These are phyloP conservation scores for Amblyornis subalaris DNA, from an alignment of 2,113 vertebrate species.

Conservation along the genomic window DNA sequence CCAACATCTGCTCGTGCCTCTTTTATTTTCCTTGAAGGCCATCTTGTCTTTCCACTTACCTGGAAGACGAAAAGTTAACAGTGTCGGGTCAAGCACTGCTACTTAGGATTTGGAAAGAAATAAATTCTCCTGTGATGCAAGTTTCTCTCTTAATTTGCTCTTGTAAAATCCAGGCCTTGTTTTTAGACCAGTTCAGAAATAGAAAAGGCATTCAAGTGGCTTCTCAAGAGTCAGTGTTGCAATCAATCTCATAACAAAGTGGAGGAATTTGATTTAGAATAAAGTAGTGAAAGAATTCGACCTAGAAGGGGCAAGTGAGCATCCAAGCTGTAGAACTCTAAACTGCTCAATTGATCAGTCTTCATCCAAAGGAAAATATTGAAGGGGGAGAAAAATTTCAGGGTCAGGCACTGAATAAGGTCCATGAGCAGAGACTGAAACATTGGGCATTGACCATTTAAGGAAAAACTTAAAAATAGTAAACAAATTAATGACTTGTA, in stretches of 20 bases:
- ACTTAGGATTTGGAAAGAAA: neutral
- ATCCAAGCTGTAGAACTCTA: neutral
- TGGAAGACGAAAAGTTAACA: neutral
- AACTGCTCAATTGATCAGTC: neutral
- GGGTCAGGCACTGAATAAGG: neutral
- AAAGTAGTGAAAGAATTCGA: neutral
- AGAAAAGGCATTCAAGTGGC: neutral
- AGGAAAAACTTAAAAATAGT: neutral
- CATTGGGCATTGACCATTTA: neutral
- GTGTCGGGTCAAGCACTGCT: neutral
- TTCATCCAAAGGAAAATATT: neutral
- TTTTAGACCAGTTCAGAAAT: neutral
- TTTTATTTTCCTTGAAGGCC: neutral
- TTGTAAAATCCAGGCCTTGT: neutral
- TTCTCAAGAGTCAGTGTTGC: neutral
- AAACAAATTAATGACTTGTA: neutral
- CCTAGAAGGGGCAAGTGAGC: neutral
- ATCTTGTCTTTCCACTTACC: neutral
- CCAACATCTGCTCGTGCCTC: fast-evolving
- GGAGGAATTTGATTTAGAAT: neutral
- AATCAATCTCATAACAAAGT: neutral
- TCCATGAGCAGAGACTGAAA: neutral
- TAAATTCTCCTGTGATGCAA: neutral
- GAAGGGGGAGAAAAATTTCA: neutral
- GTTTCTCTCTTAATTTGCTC: neutral